Evolutionary conservation across 2,888 invertebrate genomes (phyloP), one percentile per base, ranked within the genome.

Genomic region (Phyllotreta striolata): DNA sequence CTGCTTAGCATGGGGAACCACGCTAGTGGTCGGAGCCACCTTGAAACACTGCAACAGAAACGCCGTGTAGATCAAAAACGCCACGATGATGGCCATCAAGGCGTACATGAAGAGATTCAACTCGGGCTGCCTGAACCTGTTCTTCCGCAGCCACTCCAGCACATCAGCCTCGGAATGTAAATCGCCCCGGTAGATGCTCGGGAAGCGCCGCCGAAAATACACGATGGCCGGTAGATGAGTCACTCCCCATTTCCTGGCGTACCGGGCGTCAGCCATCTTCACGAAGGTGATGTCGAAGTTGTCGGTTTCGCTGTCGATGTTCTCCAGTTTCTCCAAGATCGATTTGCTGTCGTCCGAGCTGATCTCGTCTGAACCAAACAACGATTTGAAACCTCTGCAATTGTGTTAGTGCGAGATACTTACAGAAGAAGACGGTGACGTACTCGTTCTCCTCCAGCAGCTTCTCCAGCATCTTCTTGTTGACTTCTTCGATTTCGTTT

Each of bases 401-500:
- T n/a, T n/a, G n/a, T n/a, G n/a, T n/a, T n/a, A 44, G 47, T 14
- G 13, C 7, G 1, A 41, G 9, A 13, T n/a, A 87, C 92, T 89
- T 85, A 97, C 96, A 98, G 81, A 97, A 97, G 80, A 93, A 96
- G 58, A 98, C 96, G 5, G 96, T 92, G 55, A 98, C 85, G 78
- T 95, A 97, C 83, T 96, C 96, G 75, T 96, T 96, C 80, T 97
- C 97, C 72, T 96, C 94, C 57, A 97, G 83, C 13, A 97, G 84
- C 83, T 97, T 97, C 77, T 97, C 96, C 75, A 97, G 84, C 95
- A 96, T 96, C 83, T 96, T 96, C 68, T 93, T 89, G 81, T 97
- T 96, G 6, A 98, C 97, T 80, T 97, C 96, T 80, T 96, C 96
- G 77, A 97, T 97, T 86, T 96, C 96, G 78, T 95, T 96, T 84